Base-by-base conservation (phyloP, 1,140 invertebrate genomes). In the Dreissena rostriformis region DNA sequence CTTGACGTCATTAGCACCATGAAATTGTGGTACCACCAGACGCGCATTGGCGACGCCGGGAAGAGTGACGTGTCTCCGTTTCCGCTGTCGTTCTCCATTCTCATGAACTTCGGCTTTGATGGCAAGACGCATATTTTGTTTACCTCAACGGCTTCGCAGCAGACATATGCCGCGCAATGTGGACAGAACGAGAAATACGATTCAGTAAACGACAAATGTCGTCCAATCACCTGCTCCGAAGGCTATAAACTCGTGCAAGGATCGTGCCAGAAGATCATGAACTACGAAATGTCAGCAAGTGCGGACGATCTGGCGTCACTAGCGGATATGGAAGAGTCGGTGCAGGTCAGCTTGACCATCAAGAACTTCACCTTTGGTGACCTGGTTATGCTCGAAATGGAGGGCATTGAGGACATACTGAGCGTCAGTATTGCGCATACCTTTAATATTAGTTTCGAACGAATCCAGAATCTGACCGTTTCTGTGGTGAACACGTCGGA, bases 71-170 rank as follows among this genome's bases (percentile, higher is more conserved):
- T 17, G 29, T 88, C 68, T 28, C 76, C 76, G 17, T 86, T 67
- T 91, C 92, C 75, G 88, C 93, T 87, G 93, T 95, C 89, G 90
- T 93, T 88, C 91, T 92, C 68, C 85, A 91, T 86, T 89, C 94
- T 71, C 93, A 95, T 91, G 90, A 95, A 92, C 80, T 92, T 92
- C 67, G 91, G 91, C 12, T 90, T 92, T 49, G 87, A 91, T 67
- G 91, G 91, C 4, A 89, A 92, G 63, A 88, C 89, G 14, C 91
- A 92, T 17, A 89, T 95, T 49, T 88, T 96, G 51, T 94, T 95
- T 72, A 78, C 74, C 1, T 78, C 74, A 0, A 86, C 77, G 55
- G 67, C 66, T 1, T 26, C 63, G 39, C 26, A 72, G 22, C 61
- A 22, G 22, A 49, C 15, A 57, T 57, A 39, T 66, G 71, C 55